Evolutionary conservation across 1,140 invertebrate species (phyloP).

Genomic region (Drosophila orosa): DNA sequence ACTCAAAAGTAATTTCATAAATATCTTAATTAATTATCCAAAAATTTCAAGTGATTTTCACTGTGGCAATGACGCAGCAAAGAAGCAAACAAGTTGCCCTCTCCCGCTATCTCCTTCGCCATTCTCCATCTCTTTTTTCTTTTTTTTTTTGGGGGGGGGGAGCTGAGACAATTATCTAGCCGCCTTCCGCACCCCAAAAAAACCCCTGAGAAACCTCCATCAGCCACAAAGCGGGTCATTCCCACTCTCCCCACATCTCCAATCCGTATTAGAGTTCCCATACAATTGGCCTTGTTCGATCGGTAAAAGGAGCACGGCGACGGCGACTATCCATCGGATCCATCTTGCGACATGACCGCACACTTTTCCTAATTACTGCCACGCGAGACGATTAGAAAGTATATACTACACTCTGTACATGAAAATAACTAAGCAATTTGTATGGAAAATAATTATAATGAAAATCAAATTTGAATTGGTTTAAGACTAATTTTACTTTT

Average conservation of each 20-base stretch:
- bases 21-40: not conserved
- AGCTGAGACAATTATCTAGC: conserved; percentile 22
- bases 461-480: not conserved
- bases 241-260: conserved; percentile 36
- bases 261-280: conserved; percentile 1
- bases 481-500: not conserved
- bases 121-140: conserved; percentile 2
- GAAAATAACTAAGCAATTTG: not conserved
- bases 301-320: conserved; percentile 20
- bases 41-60: not conserved
- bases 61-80: conserved; percentile 25
- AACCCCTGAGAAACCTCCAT: not conserved
- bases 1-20: not conserved
- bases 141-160: not conserved
- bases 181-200: not conserved
- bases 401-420: not conserved
- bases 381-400: not conserved
- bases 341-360: conserved; percentile 32
- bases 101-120: conserved; percentile 9
- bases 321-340: conserved; percentile 9
- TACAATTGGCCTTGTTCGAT: conserved; percentile 26
- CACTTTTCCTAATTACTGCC: conserved; percentile 19
- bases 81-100: conserved; percentile 7
- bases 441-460: not conserved
- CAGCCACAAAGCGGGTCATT: conserved; percentile 22